Evolutionary conservation across 2,113 vertebrate species (phyloP), one percentile per base, ranked within the genome.

Genomic region (Entomyzon cyanotis): DNA sequence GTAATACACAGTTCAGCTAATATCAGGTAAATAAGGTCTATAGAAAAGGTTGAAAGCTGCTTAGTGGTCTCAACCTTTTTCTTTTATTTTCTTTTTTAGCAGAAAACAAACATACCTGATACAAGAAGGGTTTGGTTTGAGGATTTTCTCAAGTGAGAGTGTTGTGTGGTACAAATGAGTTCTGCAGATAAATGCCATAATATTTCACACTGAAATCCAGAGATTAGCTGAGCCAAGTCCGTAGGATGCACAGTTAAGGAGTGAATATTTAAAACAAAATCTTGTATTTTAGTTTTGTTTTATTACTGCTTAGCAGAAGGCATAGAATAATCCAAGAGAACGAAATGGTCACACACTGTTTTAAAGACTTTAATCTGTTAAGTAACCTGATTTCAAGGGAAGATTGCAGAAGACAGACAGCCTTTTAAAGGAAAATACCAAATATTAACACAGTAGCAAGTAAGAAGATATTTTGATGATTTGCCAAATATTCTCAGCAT

Each of bases 11-110:
- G n/a, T 15, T 56, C 77, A 76, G 65, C 31, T 85, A 41, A 76
- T 60, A 82, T 7, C 21, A 78, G 62, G 50, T 63, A 91, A 95
- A 90, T 79, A 68, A 91, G 70, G 46, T 41, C 70, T 73, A 18
- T 2, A 68, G 65, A 69, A 94, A 93, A 95, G 56, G 35, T 35
- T 84, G 53, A 74, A 91, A 91, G 87, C 35, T 96, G 39, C 84
- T 87, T 78, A 79, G 37, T 21, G 46, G 30, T 80, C 58, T 73
- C 8, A n/a, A 69, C 49, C 5, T 17, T 12, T n/a, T 4, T 53
- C 10, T 49, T 7, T 17, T 2, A 41, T 59, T n/a, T 42, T 44
- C 24, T 82, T 71, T 64, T 70, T 44, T 23, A 76, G 53, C 28
- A 85, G 82, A 87, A 79, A 75, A 79, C 0, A 7, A 85, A 75